Conservation (phyloP, 2,797 vertebrate genomes). For the Phrynocephalus vlangalii region DNA sequence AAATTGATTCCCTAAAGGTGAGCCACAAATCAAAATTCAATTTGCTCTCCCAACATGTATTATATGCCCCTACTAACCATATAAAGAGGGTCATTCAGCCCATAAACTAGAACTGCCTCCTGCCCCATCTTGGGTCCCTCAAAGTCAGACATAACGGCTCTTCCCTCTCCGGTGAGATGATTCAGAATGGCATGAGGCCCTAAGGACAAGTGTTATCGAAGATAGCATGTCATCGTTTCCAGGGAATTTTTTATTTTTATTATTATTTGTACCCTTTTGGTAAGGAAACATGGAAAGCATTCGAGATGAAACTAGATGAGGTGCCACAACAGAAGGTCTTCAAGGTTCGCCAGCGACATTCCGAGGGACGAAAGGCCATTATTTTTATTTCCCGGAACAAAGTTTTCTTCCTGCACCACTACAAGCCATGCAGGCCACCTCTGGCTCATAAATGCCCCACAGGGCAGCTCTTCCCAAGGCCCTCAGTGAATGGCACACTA, state of each 20-base stretch:
- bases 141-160: slow-evolving; percentile 39
- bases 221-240: not conserved
- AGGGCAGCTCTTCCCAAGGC: too few relatives aligned
- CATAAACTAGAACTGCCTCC: slow-evolving; percentile 14
- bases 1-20: slow-evolving; percentile 30
- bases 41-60: slow-evolving; percentile 30
- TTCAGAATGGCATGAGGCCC: slow-evolving; percentile 23
- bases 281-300: slow-evolving; percentile 1
- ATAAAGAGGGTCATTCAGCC: slow-evolving; percentile 32
- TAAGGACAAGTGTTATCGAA: slow-evolving; percentile 46
- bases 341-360: not conserved
- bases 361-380: not conserved
- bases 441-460: too few relatives aligned
- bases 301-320: slow-evolving; percentile 13
- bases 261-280: not conserved
- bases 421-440: not conserved
- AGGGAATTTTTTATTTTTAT: slow-evolving; percentile 3
- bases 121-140: slow-evolving; percentile 14
- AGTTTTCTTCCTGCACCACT: not conserved
- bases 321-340: not conserved
- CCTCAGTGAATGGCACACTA: too few relatives aligned
- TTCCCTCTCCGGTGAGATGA: slow-evolving; percentile 18
- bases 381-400: not conserved
- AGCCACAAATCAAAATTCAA: slow-evolving; percentile 49
- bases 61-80: slow-evolving; percentile 17